Conservation (phyloP, 2,888 invertebrate species). For the Steromphala cineraria region DNA sequence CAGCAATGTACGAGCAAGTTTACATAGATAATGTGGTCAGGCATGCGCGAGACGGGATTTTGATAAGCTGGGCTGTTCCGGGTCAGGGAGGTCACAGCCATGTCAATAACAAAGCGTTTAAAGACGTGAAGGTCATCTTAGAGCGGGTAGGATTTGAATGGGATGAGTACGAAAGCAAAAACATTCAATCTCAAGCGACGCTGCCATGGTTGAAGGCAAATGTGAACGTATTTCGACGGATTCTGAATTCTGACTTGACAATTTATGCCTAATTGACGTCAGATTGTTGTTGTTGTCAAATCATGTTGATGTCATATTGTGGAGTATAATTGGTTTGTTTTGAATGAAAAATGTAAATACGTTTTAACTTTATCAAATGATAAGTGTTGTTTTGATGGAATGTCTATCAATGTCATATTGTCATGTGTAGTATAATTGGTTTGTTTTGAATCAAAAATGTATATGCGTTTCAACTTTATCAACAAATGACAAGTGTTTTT, state of each 20-base stretch:
- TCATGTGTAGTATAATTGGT: too few species aligned
- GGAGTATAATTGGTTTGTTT: too few species aligned
- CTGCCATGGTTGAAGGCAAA: constrained; percentile 42
- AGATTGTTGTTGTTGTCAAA: too few species aligned
- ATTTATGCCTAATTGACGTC: too few species aligned
- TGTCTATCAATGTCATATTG: too few species aligned
- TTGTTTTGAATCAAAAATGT: too few species aligned
- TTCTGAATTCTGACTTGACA: not conserved
- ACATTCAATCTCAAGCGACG: constrained; percentile 28
- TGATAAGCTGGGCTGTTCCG: constrained; percentile 54
- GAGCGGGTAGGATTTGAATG: constrained; percentile 33
- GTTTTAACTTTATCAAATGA: too few species aligned
- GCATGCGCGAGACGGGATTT: constrained; percentile 44
- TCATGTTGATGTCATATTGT: too few species aligned
- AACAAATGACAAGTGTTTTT: too few species aligned
- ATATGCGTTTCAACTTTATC: too few species aligned
- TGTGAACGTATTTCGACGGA: constrained; percentile 38
- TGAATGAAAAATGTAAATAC: too few species aligned
- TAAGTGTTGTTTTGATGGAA: too few species aligned
- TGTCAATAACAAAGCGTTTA: constrained; percentile 42
- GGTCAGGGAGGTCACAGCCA: constrained; percentile 46
- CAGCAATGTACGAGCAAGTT: constrained; percentile 40
- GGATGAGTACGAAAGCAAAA: constrained; percentile 29
- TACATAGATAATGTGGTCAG: constrained; percentile 48
- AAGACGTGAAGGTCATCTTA: constrained; percentile 37